Percentiles rank a stretch among this genome's conserved stretches.
Evolutionary conservation across 2,888 invertebrate species (phyloP).

Genomic region (Callyntrura sp.): DNA sequence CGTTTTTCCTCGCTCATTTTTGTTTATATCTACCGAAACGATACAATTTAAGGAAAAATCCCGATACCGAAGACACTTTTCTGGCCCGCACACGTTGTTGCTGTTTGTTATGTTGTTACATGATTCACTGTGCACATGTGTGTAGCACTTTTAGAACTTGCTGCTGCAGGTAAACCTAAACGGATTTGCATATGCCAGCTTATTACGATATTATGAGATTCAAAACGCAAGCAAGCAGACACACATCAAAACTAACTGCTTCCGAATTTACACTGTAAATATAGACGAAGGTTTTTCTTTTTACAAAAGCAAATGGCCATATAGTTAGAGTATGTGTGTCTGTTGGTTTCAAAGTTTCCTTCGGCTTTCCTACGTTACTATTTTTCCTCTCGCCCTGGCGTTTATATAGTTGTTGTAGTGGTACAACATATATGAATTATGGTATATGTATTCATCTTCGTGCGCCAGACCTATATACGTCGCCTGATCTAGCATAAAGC

Average conservation of each 20-base stretch:
- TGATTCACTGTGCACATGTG: conserved; percentile 20
- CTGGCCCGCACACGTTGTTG: conserved; percentile 34
- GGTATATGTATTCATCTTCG: not conserved
- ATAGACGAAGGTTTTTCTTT: conserved; percentile 1
- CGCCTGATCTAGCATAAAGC: conserved; percentile 39
- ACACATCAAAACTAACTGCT: not conserved
- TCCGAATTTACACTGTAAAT: conserved; percentile 1
- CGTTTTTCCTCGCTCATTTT: not conserved
- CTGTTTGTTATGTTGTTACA: not conserved
- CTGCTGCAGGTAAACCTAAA: not conserved
- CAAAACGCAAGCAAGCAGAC: not conserved
- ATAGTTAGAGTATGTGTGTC: not conserved
- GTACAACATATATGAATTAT: not conserved
- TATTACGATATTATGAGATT: not conserved
- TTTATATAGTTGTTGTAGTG: not conserved
- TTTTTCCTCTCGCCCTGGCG: not conserved
- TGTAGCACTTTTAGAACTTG: not conserved
- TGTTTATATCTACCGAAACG: no score
- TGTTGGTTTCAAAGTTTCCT: not conserved
- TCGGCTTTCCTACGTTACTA: conserved; percentile 5
- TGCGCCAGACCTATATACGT: conserved; percentile 2
- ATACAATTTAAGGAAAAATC: not conserved
- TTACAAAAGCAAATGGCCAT: not conserved
- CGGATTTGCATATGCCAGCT: not conserved
- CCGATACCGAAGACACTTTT: not conserved